These are phyloP conservation scores for Phengaris alcon DNA, from an alignment of 2,888 invertebrate species.

Conservation along the genomic window DNA sequence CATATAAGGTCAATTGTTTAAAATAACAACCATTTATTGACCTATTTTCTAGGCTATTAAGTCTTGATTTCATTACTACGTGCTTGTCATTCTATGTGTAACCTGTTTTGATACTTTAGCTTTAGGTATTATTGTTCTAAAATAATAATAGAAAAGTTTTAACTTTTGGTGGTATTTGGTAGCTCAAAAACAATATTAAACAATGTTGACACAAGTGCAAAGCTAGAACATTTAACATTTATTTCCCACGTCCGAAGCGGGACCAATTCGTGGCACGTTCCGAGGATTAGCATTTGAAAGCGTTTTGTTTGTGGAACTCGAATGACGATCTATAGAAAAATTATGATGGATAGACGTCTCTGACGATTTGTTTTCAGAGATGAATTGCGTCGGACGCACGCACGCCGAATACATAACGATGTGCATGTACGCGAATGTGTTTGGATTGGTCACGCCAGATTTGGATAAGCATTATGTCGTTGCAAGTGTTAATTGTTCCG, in stretches of 20 bases:
- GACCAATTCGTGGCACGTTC: slow-evolving; percentile 74
- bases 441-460: slow-evolving; percentile 5
- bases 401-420: slow-evolving; percentile 66
- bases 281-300: slow-evolving; percentile 74
- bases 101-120: slow-evolving; percentile 4
- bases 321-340: slow-evolving; percentile 70
- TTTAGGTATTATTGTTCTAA: slow-evolving; percentile 7
- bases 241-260: slow-evolving; percentile 69
- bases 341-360: slow-evolving; percentile 70
- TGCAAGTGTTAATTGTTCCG: slow-evolving; percentile 18
- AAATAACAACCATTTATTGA: slow-evolving; percentile 48
- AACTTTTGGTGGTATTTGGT: neutral
- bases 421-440: slow-evolving; percentile 31
- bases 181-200: slow-evolving; percentile 19
- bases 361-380: slow-evolving; percentile 74
- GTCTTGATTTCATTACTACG: slow-evolving; percentile 21
- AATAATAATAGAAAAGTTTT: neutral
- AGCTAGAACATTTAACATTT: slow-evolving; percentile 32
- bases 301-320: slow-evolving; percentile 73
- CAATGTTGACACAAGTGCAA: slow-evolving; percentile 20
- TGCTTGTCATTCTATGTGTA: slow-evolving; percentile 12
- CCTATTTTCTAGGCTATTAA: slow-evolving; percentile 39
- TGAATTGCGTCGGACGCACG: slow-evolving; percentile 68
- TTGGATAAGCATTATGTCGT: slow-evolving; percentile 16
- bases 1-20: slow-evolving; percentile 76